Evolutionary conservation across 2,797 vertebrate genomes (phyloP).

Genomic region (Dryobates pubescens): DNA sequence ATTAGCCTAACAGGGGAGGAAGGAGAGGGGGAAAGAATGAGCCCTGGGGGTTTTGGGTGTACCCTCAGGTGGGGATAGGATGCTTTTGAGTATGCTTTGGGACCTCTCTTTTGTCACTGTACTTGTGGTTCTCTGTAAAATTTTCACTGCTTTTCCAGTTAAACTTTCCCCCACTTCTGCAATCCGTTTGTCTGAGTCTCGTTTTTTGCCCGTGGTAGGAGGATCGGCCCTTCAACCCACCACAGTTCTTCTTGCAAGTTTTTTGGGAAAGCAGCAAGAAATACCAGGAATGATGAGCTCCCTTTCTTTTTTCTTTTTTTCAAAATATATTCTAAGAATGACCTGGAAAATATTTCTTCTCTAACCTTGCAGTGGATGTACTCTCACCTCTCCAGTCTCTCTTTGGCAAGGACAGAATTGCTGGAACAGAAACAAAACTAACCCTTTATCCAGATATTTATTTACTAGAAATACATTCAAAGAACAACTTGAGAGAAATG

Average conservation of each 20-base stretch:
- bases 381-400: background rate
- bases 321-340: background rate
- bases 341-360: background rate
- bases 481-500: background rate
- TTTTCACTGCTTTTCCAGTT: no score
- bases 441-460: background rate
- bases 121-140: no score
- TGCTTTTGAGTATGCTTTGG: no score
- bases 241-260: background rate
- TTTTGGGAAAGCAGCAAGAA: background rate
- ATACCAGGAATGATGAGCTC: background rate
- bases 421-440: background rate
- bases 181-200: no score
- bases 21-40: no score
- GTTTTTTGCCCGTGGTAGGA: no score
- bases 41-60: no score
- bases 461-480: background rate
- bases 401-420: background rate
- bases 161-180: no score
- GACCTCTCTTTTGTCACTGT: no score
- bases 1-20: no score
- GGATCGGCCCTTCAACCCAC: no score
- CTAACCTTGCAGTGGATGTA: background rate
- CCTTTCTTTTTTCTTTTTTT: background rate
- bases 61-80: no score